Conservation (phyloP, 2,888 invertebrate genomes). For the Congeria kusceri region DNA sequence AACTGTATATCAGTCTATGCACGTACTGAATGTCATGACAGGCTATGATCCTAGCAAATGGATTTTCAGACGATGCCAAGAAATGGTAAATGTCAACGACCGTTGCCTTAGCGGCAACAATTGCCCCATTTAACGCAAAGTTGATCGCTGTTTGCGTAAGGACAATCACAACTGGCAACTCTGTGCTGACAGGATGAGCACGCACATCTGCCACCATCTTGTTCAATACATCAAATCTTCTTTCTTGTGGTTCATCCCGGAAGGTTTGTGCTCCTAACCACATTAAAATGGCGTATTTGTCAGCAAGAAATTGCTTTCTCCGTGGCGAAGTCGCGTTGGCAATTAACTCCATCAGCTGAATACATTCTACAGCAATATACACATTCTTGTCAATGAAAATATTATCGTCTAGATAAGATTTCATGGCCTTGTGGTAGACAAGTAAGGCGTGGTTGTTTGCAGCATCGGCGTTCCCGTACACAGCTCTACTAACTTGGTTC, state of each 20-base stretch:
- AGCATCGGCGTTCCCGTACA: too few relatives aligned
- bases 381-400: not conserved
- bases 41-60: not conserved
- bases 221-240: not conserved
- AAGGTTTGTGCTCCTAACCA: not conserved
- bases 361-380: not conserved
- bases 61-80: not conserved
- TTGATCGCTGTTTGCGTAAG: not conserved
- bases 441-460: too few relatives aligned
- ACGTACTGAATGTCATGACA: not conserved
- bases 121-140: not conserved
- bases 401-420: not conserved
- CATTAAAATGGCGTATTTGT: not conserved
- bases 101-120: not conserved
- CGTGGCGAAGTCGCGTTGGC: not conserved
- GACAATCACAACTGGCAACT: not conserved
- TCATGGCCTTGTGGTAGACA: not conserved
- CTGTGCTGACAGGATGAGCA: not conserved
- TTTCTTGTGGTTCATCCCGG: not conserved
- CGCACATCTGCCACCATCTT: not conserved
- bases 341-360: not conserved
- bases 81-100: not conserved
- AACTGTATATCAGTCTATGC: not conserved
- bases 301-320: not conserved
- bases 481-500: too few relatives aligned